Percentiles rank a stretch among this genome's conserved stretches.
Evolutionary conservation across 2,113 vertebrate genomes (phyloP).

Genomic region (Symphodus melops): DNA sequence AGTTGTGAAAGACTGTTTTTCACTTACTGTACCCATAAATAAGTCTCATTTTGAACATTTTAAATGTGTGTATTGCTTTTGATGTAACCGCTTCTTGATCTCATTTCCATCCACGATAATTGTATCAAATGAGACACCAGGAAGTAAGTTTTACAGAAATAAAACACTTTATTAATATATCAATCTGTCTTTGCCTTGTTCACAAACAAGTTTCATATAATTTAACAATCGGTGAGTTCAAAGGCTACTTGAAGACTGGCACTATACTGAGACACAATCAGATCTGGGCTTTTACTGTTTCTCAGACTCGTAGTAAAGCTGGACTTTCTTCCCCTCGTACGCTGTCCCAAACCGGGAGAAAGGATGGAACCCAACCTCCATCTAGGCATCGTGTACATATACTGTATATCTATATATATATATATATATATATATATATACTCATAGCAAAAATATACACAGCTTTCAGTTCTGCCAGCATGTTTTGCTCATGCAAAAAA

Average conservation of each 20-base stretch:
- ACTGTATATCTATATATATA: conserved; percentile 52
- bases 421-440: conserved; percentile 60
- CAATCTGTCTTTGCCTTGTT: conserved; percentile 64
- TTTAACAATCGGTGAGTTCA: conserved; percentile 78
- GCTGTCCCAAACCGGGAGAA: conserved; percentile 70
- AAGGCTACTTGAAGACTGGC: conserved; percentile 86
- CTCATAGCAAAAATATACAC: conserved; percentile 73
- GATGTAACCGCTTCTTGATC: not conserved
- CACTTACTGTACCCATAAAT: conserved; percentile 27
- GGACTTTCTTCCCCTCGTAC: conserved; percentile 54
- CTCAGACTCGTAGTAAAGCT: conserved; percentile 68
- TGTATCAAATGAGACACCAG: conserved; percentile 46
- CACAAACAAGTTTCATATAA: conserved; percentile 84
- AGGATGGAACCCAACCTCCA: conserved; percentile 69
- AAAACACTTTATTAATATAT: conserved; percentile 84
- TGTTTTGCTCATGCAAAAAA: conserved; percentile 84
- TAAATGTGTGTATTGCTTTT: not conserved
- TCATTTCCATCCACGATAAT: not conserved
- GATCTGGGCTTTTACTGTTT: conserved; percentile 73
- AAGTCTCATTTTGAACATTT: conserved; percentile 26
- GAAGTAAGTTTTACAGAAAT: conserved; percentile 75
- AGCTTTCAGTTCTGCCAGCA: conserved; percentile 59
- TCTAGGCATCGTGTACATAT: conserved; percentile 74
- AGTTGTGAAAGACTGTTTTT: conserved; percentile 9
- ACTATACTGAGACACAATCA: conserved; percentile 85